Percentiles rank a stretch among this genome's conserved stretches.
phyloP scores from a whole-genome alignment of 2,888 invertebrate genomes.

The Drosophila lutescens region DNA sequence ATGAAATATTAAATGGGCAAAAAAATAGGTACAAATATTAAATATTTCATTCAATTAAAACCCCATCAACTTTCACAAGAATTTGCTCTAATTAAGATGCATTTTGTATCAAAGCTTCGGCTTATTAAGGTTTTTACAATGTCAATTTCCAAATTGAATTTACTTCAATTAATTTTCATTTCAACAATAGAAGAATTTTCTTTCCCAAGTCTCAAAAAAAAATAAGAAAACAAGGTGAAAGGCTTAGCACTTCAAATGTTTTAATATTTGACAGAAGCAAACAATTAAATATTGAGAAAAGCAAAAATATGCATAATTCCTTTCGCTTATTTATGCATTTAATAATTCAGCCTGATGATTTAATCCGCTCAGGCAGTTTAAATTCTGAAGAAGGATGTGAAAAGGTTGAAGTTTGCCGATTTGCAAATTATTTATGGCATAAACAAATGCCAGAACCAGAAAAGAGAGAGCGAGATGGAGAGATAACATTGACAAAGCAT shows the following conservation, averaged over 20 bases:
- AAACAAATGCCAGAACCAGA: conserved; percentile 17
- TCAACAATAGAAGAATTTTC: not conserved
- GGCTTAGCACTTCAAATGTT: not conserved
- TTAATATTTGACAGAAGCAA: conserved; percentile 4
- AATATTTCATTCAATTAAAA: too few relatives aligned
- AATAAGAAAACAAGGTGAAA: too few relatives aligned
- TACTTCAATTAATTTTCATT: not conserved
- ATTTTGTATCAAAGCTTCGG: too few relatives aligned
- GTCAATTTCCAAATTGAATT: not conserved
- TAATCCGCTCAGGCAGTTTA: conserved; percentile 3
- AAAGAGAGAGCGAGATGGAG: not conserved
- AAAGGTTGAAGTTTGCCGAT: conserved; percentile 19
- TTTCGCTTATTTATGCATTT: conserved; percentile 10
- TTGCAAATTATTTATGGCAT: conserved; percentile 32
- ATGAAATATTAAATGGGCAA: not conserved
- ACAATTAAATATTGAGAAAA: not conserved
- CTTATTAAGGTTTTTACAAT: not conserved
- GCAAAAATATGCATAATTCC: conserved; percentile 20
- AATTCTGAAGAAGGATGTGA: not conserved
- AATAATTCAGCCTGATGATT: conserved; percentile 11
- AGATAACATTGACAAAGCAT: conserved; percentile 26
- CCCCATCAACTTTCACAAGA: too few relatives aligned
- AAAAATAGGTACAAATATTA: not conserved
- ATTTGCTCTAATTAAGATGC: too few relatives aligned
- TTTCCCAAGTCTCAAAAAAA: too few relatives aligned